Percentiles rank a stretch among this genome's conserved stretches.
Conservation (phyloP, 1,140 invertebrate species). For the Bombyx mandarina region DNA sequence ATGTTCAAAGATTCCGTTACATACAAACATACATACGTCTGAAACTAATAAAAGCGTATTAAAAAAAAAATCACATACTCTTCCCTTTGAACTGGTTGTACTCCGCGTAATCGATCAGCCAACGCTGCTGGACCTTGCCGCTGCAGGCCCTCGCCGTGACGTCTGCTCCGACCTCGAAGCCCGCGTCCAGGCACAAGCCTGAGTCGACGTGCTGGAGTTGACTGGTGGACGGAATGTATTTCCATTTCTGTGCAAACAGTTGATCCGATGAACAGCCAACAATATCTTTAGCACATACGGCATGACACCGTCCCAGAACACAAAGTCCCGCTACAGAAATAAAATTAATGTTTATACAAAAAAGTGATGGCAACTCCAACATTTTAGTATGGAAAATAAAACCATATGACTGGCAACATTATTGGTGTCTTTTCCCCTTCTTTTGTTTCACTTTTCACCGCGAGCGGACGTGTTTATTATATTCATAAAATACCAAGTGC, state of each 20-base stretch:
- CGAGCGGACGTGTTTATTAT: too few species aligned
- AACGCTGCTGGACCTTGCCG: slow-evolving; percentile 18
- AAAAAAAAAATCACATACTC: background rate
- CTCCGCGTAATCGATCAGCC: slow-evolving; percentile 44
- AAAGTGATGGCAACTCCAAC: too few species aligned
- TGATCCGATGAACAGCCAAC: too few species aligned
- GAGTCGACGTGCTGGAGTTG: slow-evolving; percentile 35
- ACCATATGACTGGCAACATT: too few species aligned
- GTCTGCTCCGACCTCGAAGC: slow-evolving; percentile 17
- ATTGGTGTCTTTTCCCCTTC: too few species aligned
- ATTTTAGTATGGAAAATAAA: too few species aligned
- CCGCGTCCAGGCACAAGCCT: slow-evolving; percentile 32
- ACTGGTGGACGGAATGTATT: slow-evolving; percentile 18
- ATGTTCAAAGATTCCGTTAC: too few species aligned
- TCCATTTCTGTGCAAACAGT: slow-evolving; percentile 32
- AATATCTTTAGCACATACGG: background rate
- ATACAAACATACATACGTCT: too few species aligned
- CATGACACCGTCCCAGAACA: background rate
- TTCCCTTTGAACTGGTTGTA: slow-evolving; percentile 25
- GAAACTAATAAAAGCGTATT: too few species aligned
- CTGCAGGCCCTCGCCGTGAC: slow-evolving; percentile 15
- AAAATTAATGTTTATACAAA: background rate
- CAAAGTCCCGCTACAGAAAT: background rate
- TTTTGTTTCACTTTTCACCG: too few species aligned
- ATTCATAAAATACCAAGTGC: too few species aligned